These are phyloP conservation scores for Agonopterix subpropinquella DNA, from an alignment of 2,888 invertebrate species.

Conservation along the genomic window DNA sequence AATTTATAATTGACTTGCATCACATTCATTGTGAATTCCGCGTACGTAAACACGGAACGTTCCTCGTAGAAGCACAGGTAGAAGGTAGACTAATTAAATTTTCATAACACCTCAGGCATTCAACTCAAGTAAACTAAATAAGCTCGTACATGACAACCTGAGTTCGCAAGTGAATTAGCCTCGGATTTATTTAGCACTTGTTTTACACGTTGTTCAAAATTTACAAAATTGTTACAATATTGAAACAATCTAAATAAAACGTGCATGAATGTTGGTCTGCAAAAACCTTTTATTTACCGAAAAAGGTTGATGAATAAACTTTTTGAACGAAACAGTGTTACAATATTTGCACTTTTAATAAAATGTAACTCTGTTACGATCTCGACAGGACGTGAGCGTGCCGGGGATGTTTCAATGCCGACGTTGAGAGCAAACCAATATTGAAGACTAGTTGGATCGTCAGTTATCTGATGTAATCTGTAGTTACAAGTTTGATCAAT, in stretches of 20 bases:
- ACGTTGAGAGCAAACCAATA: conserved; percentile 10
- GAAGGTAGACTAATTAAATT: conserved; percentile 42
- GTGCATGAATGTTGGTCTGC: too few relatives aligned
- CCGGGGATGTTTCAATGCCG: conserved; percentile 6
- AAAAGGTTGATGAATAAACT: too few relatives aligned
- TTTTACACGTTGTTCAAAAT: too few relatives aligned
- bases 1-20: conserved; percentile 20
- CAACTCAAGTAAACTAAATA: conserved; percentile 30
- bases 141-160: conserved; percentile 23
- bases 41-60: conserved; percentile 29
- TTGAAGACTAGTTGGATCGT: conserved; percentile 6
- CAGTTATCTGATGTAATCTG: conserved; percentile 21
- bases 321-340: too few relatives aligned
- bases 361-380: too few relatives aligned
- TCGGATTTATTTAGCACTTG: neutral
- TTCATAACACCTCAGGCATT: conserved; percentile 38
- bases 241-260: too few relatives aligned
- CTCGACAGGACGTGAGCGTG: too few relatives aligned
- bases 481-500: conserved; percentile 20
- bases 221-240: too few relatives aligned
- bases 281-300: neutral
- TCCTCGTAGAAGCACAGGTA: conserved; percentile 10
- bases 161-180: conserved; percentile 3
- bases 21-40: conserved; percentile 31
- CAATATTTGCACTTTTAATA: too few relatives aligned